Percentiles rank a stretch among this genome's conserved stretches.
Evolutionary conservation across 2,797 vertebrate genomes (phyloP).

Genomic region (Rhinatrema bivittatum): DNA sequence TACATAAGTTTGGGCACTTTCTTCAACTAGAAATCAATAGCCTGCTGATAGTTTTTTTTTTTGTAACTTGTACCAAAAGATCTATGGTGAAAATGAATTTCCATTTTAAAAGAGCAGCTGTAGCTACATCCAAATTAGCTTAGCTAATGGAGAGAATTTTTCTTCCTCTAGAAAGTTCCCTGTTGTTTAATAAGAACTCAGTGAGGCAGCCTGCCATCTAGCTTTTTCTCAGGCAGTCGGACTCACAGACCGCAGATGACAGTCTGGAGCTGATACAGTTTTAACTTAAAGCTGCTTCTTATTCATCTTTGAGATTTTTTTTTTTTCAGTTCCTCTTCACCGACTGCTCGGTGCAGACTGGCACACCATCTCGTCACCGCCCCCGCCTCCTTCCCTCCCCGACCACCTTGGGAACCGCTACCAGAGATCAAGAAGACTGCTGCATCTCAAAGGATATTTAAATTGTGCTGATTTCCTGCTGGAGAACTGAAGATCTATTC

Average conservation of each 20-base stretch:
- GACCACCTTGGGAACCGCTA: constrained; percentile 59
- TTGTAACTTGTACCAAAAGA: constrained; percentile 33
- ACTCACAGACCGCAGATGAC: constrained; percentile 69
- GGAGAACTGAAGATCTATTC: constrained; percentile 65
- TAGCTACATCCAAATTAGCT: constrained; percentile 65
- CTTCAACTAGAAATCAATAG: constrained; percentile 5
- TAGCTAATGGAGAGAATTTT: constrained; percentile 63
- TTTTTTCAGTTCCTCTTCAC: constrained; percentile 62
- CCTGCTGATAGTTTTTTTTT: constrained; percentile 18
- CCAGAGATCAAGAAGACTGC: constrained; percentile 55
- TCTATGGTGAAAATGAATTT: constrained; percentile 43
- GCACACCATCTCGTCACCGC: constrained; percentile 56
- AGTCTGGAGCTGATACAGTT: constrained; percentile 64
- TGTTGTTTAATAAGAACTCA: constrained; percentile 68
- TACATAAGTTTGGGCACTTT: too few relatives aligned
- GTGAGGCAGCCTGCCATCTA: constrained; percentile 78
- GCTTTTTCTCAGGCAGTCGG: constrained; percentile 71
- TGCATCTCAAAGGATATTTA: constrained; percentile 63
- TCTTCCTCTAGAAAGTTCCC: constrained; percentile 71
- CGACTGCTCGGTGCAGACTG: constrained; percentile 51
- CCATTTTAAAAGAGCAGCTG: constrained; percentile 48
- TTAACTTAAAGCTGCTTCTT: constrained; percentile 68
- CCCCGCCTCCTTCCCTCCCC: too few relatives aligned
- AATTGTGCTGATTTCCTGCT: constrained; percentile 65
- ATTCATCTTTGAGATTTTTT: constrained; percentile 66